phyloP scores from a whole-genome alignment of 2,888 invertebrate species.

The Sicus ferrugineus region DNA sequence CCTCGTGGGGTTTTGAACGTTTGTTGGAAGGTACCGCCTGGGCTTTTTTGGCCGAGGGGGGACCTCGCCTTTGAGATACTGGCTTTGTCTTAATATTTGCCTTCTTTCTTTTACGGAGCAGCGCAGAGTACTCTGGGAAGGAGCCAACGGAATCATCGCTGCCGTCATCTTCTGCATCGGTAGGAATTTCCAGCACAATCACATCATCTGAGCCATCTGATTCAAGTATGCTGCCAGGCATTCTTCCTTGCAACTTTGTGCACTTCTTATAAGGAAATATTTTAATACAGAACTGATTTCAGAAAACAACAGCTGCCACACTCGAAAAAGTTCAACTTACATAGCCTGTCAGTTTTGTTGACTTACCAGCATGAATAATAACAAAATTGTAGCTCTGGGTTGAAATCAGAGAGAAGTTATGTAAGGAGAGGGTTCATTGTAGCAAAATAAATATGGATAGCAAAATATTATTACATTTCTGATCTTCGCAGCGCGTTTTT shows the following conservation, averaged over 20 bases:
- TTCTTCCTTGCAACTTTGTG: conserved; percentile 7
- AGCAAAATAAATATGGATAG: no score
- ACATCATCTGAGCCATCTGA: conserved; percentile 24
- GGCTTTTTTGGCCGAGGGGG: not conserved
- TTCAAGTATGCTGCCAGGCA: conserved; percentile 22
- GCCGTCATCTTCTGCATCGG: conserved; percentile 15
- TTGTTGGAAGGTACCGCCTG: not conserved
- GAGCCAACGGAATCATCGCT: conserved; percentile 3
- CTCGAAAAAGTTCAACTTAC: no score
- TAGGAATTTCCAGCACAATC: conserved; percentile 23
- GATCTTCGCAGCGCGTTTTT: no score
- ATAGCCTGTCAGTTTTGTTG: no score
- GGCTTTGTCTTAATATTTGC: conserved; percentile 20
- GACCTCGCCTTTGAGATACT: no score
- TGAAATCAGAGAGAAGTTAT: no score
- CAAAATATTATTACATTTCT: no score
- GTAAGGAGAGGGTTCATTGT: no score
- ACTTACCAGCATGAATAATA: no score
- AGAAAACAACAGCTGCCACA: no score
- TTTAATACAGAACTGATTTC: not conserved
- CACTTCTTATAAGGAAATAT: not conserved
- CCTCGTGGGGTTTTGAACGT: not conserved
- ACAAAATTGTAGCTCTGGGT: no score
- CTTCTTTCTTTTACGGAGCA: conserved; percentile 14
- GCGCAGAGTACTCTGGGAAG: not conserved